Evolutionary conservation across 2,113 vertebrate genomes (phyloP).

Genomic region (Hucho hucho): DNA sequence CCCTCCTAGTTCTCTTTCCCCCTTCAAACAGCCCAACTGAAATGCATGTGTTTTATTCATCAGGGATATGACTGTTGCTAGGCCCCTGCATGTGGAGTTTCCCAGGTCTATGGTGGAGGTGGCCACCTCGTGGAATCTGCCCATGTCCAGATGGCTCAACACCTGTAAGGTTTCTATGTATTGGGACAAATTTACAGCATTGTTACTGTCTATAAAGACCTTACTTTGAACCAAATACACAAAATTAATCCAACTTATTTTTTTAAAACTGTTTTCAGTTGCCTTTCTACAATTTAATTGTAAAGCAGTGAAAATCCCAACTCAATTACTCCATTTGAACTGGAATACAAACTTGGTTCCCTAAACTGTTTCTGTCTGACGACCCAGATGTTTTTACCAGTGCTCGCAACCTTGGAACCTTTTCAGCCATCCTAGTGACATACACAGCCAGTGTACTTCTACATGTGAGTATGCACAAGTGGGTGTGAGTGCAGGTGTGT

Average conservation of each 20-base stretch:
- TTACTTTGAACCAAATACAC: no score
- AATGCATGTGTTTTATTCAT: conserved; percentile 2
- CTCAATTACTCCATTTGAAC: no score
- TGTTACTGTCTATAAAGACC: no score
- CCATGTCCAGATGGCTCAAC: conserved; percentile 88
- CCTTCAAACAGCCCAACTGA: neutral
- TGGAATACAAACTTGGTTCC: no score
- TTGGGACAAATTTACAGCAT: neutral
- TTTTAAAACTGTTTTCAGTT: no score
- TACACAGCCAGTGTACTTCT: conserved; percentile 85
- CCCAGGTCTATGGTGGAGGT: conserved; percentile 91
- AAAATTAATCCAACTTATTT: no score
- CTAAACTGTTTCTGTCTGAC: conserved; percentile 8
- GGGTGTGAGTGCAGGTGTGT: neutral
- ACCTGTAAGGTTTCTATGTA: conserved; percentile 74
- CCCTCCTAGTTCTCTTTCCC: neutral
- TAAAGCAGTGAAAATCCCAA: no score
- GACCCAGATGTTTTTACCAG: conserved; percentile 87
- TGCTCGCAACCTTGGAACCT: conserved; percentile 82
- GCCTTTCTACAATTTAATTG: no score
- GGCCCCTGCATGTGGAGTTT: conserved; percentile 81
- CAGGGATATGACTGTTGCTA: conserved; percentile 85
- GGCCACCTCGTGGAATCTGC: conserved; percentile 88
- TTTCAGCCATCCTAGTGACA: conserved; percentile 86
- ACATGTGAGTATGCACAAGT: conserved; percentile 76